Conservation (phyloP, 2,113 vertebrate species). For the Cavia aperea region DNA sequence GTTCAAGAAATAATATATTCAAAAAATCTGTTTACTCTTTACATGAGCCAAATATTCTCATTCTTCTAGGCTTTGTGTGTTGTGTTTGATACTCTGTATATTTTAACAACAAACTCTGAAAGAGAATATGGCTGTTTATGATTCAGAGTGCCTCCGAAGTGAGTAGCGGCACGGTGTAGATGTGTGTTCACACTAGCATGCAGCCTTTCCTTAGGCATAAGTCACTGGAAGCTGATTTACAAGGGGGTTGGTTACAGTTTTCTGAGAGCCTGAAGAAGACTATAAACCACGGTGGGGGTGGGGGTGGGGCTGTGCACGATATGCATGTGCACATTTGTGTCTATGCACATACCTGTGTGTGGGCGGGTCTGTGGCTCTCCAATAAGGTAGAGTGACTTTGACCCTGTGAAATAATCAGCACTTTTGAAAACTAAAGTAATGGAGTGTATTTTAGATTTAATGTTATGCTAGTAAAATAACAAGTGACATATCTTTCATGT, state of each 20-base stretch:
- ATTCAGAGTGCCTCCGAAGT: conserved; percentile 9
- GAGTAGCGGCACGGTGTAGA: conserved; percentile 1
- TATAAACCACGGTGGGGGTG: not conserved
- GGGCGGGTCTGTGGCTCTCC: not conserved
- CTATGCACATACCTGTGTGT: fast-evolving
- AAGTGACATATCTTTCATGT: conserved; percentile 23
- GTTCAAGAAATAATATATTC: conserved; percentile 53
- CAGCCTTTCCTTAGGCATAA: conserved; percentile 25
- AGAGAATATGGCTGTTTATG: conserved; percentile 45
- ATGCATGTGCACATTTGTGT: not conserved
- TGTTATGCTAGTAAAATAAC: not conserved
- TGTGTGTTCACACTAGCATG: conserved; percentile 31
- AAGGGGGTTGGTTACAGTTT: conserved; percentile 10
- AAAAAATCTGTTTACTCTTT: conserved; percentile 61
- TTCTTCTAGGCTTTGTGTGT: conserved; percentile 42
- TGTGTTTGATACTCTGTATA: conserved; percentile 37
- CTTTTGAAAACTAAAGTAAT: not conserved
- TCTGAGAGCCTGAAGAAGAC: not conserved
- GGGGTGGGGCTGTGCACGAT: not conserved
- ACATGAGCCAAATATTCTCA: conserved; percentile 40
- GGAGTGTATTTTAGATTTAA: not conserved
- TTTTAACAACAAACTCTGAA: conserved; percentile 40
- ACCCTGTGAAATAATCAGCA: not conserved
- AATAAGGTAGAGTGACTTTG: not conserved
- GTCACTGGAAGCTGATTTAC: not conserved